phyloP scores from a whole-genome alignment of 2,113 vertebrate species.

The Galbula dea region DNA sequence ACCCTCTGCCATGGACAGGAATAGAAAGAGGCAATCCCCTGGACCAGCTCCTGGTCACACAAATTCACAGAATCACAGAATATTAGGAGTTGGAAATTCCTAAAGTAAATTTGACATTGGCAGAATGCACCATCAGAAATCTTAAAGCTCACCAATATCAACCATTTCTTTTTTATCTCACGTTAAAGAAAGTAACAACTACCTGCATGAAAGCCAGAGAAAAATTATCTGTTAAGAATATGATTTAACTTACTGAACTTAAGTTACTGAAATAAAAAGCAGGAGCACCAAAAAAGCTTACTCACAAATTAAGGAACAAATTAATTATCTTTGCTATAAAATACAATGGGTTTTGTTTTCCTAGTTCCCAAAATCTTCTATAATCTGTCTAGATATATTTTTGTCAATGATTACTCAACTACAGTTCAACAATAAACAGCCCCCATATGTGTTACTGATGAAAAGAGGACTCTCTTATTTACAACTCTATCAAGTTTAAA shows the following conservation, averaged over 20 bases:
- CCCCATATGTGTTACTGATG: not conserved
- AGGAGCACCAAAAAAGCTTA: not conserved
- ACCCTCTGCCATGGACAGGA: no score
- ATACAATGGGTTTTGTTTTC: not conserved
- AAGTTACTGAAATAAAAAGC: not conserved
- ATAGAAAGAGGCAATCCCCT: not conserved
- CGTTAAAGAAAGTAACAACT: not conserved
- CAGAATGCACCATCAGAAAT: not conserved
- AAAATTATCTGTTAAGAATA: not conserved
- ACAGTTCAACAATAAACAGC: not conserved
- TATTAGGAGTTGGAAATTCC: no score
- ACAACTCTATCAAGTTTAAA: not conserved
- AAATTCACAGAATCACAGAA: no score
- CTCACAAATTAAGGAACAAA: not conserved
- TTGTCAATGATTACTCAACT: not conserved
- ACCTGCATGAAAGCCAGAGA: not conserved
- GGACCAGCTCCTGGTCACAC: not conserved
- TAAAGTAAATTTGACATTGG: not conserved
- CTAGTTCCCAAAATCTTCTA: not conserved
- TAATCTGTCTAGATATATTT: not conserved
- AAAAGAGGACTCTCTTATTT: not conserved
- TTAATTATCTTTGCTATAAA: not conserved
- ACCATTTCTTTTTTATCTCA: not conserved
- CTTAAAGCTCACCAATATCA: not conserved
- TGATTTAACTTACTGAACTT: not conserved